Conservation (phyloP, 64 coral and sea anemone genomes). For the Platygyra sinensis region DNA sequence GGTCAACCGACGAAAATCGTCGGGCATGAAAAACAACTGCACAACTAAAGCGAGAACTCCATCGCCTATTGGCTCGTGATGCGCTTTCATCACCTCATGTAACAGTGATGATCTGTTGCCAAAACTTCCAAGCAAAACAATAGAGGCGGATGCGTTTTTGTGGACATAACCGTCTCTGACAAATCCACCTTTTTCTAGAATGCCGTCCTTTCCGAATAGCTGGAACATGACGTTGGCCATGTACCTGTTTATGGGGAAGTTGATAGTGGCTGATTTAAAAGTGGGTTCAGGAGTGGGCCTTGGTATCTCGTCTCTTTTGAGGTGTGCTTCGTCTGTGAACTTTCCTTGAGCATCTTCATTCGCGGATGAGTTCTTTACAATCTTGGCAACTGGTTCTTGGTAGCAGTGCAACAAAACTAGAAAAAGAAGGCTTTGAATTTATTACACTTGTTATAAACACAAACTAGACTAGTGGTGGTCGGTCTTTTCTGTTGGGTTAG, state of each 20-base stretch:
- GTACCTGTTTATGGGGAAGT: slow-evolving; percentile 41
- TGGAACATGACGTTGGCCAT: slow-evolving; percentile 59
- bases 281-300: background rate
- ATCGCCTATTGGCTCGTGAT: background rate
- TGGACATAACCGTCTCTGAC: slow-evolving; percentile 41
- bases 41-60: slow-evolving; percentile 26
- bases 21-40: slow-evolving; percentile 38
- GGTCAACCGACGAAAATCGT: slow-evolving; percentile 35
- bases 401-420: slow-evolving; percentile 13
- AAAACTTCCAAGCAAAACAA: slow-evolving; percentile 34
- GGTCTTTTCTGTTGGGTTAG: too few relatives aligned
- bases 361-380: slow-evolving; percentile 21
- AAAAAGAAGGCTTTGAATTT: background rate
- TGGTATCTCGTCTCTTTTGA: slow-evolving; percentile 16
- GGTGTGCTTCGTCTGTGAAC: background rate
- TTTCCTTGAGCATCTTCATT: background rate
- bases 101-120: slow-evolving; percentile 48
- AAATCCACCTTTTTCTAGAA: slow-evolving; percentile 63
- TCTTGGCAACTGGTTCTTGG: background rate
- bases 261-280: slow-evolving; percentile 13
- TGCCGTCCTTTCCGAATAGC: slow-evolving; percentile 49
- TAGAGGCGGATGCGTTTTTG: slow-evolving; percentile 18
- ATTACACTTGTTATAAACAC: background rate
- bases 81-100: slow-evolving; percentile 27
- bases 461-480: background rate